Conservation (phyloP, 2,888 invertebrate species). For the Cheilosia vernalis region DNA sequence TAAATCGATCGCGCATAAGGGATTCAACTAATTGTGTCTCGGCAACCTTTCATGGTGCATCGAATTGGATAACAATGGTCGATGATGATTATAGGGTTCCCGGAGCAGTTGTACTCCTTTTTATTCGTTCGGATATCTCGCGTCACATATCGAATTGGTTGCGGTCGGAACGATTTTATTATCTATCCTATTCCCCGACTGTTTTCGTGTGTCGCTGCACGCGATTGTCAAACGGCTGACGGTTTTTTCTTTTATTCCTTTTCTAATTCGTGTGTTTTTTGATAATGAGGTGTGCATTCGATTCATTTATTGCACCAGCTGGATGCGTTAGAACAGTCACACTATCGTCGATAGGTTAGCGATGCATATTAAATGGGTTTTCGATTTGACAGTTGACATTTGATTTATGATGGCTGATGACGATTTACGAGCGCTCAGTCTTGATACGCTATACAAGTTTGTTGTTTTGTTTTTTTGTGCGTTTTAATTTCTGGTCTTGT, state of each 20-base stretch:
- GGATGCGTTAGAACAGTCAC: conserved; percentile 66
- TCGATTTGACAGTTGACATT: conserved; percentile 72
- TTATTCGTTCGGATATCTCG: conserved; percentile 26
- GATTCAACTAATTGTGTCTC: conserved; percentile 57
- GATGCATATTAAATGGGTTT: conserved; percentile 74
- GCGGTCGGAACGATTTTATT: conserved; percentile 64
- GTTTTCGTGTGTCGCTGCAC: conserved; percentile 60
- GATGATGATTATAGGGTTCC: conserved; percentile 54
- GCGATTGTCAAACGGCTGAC: conserved; percentile 65
- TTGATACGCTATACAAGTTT: conserved; percentile 47
- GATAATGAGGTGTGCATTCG: conserved; percentile 75
- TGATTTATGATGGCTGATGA: conserved; percentile 69
- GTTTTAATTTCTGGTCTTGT: conserved; percentile 9
- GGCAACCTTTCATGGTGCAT: conserved; percentile 30
- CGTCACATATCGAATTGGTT: conserved; percentile 66
- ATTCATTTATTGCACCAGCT: conserved; percentile 75
- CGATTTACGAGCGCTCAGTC: conserved; percentile 68
- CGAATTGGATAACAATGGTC: conserved; percentile 55
- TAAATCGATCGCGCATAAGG: conserved; percentile 50
- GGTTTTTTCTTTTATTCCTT: conserved; percentile 13
- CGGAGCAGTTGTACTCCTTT: not conserved
- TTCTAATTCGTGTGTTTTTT: conserved; percentile 13
- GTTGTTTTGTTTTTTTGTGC: conserved; percentile 6
- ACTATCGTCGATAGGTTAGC: conserved; percentile 70
- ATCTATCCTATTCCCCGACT: conserved; percentile 16